These are phyloP conservation scores for Bradypus variegatus DNA, from an alignment of 2,797 vertebrate species.

Conservation along the genomic window DNA sequence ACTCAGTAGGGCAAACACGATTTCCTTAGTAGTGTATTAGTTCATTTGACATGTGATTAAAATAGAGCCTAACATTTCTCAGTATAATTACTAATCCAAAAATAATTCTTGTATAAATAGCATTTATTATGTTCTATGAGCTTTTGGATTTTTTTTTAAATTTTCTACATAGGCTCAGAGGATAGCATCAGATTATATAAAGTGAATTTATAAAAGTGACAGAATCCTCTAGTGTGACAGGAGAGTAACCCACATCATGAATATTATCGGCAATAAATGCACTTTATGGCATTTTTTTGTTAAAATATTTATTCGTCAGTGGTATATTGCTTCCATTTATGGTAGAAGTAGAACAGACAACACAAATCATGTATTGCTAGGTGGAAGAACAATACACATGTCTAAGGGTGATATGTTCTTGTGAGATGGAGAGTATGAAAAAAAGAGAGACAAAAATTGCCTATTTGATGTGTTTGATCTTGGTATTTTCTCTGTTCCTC, in stretches of 20 bases:
- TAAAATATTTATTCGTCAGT: slow-evolving; percentile 48
- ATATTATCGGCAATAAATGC: slow-evolving; percentile 35
- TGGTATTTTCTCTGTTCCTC: slow-evolving; percentile 50
- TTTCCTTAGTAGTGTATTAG: slow-evolving; percentile 35
- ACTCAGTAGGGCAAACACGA: slow-evolving; percentile 17
- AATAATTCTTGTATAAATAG: slow-evolving; percentile 39
- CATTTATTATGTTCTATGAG: slow-evolving; percentile 14
- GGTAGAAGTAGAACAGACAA: neutral
- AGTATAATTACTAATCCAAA: slow-evolving; percentile 42
- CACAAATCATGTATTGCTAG: neutral
- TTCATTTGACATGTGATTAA: slow-evolving; percentile 56
- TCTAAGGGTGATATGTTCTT: neutral
- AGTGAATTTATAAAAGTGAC: slow-evolving; percentile 39
- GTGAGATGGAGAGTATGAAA: slow-evolving; percentile 30
- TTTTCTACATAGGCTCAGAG: slow-evolving; percentile 18
- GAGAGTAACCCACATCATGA: slow-evolving; percentile 28
- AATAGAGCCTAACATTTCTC: slow-evolving; percentile 43
- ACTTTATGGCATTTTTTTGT: slow-evolving; percentile 29
- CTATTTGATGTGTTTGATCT: slow-evolving; percentile 59
- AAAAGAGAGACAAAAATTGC: slow-evolving; percentile 40
- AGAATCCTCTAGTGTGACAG: slow-evolving; percentile 26
- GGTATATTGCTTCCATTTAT: neutral
- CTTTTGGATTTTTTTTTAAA: slow-evolving; percentile 28
- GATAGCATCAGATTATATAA: slow-evolving; percentile 49
- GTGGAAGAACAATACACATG: neutral